Conservation (phyloP, 92 coral and sea anemone genomes). For the Palythoa grandiflora region DNA sequence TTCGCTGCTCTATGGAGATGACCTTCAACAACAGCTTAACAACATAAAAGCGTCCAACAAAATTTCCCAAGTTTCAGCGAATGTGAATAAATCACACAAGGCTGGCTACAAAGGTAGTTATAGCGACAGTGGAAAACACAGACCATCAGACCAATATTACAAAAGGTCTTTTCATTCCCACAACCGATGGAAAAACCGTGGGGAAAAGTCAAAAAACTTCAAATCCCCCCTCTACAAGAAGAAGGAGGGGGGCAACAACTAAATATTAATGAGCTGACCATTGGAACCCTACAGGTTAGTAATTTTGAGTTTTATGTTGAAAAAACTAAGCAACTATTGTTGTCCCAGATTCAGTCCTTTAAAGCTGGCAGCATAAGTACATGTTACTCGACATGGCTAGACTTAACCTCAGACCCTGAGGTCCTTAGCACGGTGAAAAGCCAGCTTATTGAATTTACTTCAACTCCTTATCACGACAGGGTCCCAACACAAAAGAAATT, state of each 20-base stretch:
- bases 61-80: slow-evolving; percentile 37
- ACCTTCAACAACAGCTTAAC: slow-evolving; percentile 45
- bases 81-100: slow-evolving; percentile 31
- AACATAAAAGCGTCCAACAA: slow-evolving; percentile 27
- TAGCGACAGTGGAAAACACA: slow-evolving; percentile 14
- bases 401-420: slow-evolving; percentile 64
- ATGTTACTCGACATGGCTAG: slow-evolving; percentile 37
- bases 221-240: slow-evolving; percentile 67
- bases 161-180: slow-evolving; percentile 19
- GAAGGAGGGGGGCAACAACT: slow-evolving; percentile 65
- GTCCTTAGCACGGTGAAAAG: too few species aligned
- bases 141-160: slow-evolving; percentile 21
- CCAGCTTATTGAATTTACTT: slow-evolving; percentile 24
- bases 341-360: slow-evolving; percentile 44
- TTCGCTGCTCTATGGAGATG: slow-evolving; percentile 40
- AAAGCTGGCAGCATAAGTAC: slow-evolving; percentile 51
- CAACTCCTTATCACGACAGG: neutral
- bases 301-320: neutral
- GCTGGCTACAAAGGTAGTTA: slow-evolving; percentile 27
- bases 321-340: slow-evolving; percentile 41
- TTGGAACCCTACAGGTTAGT: neutral
- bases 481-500: too few species aligned
- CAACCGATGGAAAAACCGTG: neutral
- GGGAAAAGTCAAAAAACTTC: slow-evolving; percentile 52
- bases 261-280: slow-evolving; percentile 5